Base-by-base conservation (phyloP, 2,797 vertebrate genomes). In the Tokudaia muenninki region DNA sequence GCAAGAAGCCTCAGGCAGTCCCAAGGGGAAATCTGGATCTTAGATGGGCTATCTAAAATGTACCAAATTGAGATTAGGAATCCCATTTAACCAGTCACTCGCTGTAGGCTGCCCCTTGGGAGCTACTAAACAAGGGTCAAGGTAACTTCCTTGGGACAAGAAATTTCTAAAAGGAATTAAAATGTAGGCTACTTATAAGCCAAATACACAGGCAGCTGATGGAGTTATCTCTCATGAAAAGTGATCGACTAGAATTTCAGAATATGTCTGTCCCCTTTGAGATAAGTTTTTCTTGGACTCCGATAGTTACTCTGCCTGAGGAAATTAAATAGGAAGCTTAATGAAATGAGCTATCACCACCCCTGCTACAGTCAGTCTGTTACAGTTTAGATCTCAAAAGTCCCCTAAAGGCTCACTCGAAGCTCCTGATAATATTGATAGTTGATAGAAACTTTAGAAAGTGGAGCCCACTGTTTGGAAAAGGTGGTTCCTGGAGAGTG, bases 121-220 rank as follows among this genome's bases (percentile, higher is more conserved):
- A 61, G 14, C 14, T 24, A 47, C 0, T 50, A 16, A 31, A 78
- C 11, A 77, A 63, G 41, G 31, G 52, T 79, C 6, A 87, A 95
- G 50, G 34, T 17, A 44, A 13, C 47, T 84, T 65, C 34, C 57
- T 26, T n/a, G n/a, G 37, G 44, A 26, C 29, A 72, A 94, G 47
- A 75, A 52, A 84, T 41, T 86, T 79, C 70, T 88, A 87, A 91
- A 52, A 94, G 19, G 14, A 31, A 92, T 61, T 86, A 67, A 67
- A 37, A 93, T 13, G 2, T 52, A 70, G 8, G 24, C 31, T 78
- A 14, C 65, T 13, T 74, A 41, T 31, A 96, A 97, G 29, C 3
- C 17, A 47, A 52, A 61, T 44, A 90, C 63, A 21, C 12, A 57
- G 37, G 29, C 37, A 89, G 37, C 7, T 75, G 41, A 31, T 80